A percentile compares a stretch with the other conserved stretches of the same genome.
Conservation (phyloP, 2,797 vertebrate species). For the Garrulus glandarius region DNA sequence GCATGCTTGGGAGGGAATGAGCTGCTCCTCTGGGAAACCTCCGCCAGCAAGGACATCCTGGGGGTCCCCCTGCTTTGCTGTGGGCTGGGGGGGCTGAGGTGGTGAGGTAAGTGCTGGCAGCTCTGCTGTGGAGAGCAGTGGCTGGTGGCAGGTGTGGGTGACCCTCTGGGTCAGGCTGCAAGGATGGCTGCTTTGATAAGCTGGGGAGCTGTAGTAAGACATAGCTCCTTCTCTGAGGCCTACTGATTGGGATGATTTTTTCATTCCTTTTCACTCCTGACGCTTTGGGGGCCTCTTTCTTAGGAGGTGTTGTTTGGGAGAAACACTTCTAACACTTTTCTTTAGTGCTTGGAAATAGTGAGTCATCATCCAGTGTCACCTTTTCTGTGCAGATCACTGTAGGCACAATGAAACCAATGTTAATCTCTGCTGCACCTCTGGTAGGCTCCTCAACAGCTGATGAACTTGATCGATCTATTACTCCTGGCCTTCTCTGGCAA, state of each 20-base stretch:
- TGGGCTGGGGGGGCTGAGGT: neutral
- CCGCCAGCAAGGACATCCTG: neutral
- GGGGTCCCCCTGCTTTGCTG: neutral
- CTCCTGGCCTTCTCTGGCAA: neutral
- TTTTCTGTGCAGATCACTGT: neutral
- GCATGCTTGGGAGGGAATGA: neutral
- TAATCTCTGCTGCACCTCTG: neutral
- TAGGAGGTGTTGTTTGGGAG: neutral
- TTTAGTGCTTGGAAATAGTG: neutral
- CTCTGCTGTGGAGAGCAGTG: neutral
- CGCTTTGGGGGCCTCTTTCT: neutral
- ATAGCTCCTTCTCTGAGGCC: neutral
- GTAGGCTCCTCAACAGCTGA: neutral
- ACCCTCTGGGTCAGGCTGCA: neutral
- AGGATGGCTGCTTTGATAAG: neutral
- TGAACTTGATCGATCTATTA: neutral
- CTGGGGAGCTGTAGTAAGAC: neutral
- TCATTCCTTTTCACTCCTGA: neutral
- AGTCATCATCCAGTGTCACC: neutral
- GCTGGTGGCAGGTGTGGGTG: accelerated
- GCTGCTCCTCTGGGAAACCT: neutral
- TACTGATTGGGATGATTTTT: neutral
- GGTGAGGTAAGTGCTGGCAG: neutral
- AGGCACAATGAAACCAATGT: neutral
- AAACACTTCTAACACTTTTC: neutral